Conservation (phyloP, 2,113 vertebrate species). For the Nansenia antarctica region DNA sequence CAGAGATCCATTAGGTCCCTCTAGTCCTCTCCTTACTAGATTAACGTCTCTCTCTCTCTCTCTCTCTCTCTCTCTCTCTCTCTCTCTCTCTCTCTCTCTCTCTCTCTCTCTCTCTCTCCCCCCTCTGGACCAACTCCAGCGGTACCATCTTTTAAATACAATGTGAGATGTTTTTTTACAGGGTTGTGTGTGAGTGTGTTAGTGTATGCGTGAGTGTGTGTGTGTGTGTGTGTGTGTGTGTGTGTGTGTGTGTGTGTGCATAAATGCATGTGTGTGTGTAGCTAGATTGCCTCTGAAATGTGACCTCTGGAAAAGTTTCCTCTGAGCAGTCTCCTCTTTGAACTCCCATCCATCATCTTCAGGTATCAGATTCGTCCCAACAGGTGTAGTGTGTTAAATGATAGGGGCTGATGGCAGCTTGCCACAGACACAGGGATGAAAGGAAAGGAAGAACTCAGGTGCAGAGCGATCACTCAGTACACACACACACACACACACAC, state of each 20-base stretch:
- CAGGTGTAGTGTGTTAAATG: constrained; percentile 59
- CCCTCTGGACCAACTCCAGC: not conserved
- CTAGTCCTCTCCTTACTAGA: constrained; percentile 26
- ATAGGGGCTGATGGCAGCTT: constrained; percentile 48
- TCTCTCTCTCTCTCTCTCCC: not conserved
- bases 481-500: constrained; percentile 6
- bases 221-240: not conserved
- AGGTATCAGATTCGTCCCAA: constrained; percentile 49
- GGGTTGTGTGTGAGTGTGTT: not conserved
- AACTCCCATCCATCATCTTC: constrained; percentile 58
- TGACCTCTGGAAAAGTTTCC: constrained; percentile 54
- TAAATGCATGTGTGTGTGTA: not conserved
- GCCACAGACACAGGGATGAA: constrained; percentile 51
- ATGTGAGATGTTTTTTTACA: not conserved
- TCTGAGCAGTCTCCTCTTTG: constrained; percentile 45
- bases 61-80: not conserved
- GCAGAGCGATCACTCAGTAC: not conserved
- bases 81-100: not conserved
- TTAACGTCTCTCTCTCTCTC: not conserved
- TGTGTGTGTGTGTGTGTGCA: constrained; percentile 4
- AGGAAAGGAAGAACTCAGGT: constrained; percentile 29
- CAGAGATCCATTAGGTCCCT: constrained; percentile 46
- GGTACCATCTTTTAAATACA: not conserved
- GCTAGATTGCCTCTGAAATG: constrained; percentile 48
- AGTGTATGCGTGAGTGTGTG: constrained; percentile 5